Evolutionary conservation across 2,113 vertebrate genomes (phyloP).

Genomic region (Xiphophorus hellerii): DNA sequence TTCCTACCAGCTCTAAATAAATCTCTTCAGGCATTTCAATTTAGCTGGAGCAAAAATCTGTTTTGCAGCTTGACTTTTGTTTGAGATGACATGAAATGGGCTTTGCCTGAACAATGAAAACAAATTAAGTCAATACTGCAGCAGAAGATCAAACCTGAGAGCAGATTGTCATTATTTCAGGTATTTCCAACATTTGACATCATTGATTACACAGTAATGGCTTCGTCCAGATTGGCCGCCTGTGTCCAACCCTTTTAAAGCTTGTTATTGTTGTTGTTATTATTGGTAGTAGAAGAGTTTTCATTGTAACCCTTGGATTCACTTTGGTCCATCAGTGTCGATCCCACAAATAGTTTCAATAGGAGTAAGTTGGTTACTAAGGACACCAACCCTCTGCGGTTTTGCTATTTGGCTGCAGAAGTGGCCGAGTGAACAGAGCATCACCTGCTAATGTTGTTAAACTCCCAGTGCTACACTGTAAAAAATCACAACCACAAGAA

Average conservation of each 20-base stretch:
- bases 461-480: no score
- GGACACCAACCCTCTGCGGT: no score
- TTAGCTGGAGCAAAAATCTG: neutral
- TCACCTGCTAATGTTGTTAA: no score
- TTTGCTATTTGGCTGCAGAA: no score
- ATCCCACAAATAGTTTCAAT: no score
- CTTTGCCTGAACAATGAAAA: no score
- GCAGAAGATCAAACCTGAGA: neutral
- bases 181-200: neutral
- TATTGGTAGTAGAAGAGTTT: neutral
- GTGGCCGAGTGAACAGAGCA: no score
- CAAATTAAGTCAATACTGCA: neutral
- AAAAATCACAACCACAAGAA: no score
- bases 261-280: neutral
- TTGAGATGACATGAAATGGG: neutral
- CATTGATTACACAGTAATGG: neutral
- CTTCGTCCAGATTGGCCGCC: neutral
- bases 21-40: neutral
- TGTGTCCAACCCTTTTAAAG: slow-evolving; percentile 25
- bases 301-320: neutral
- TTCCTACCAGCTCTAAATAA: neutral
- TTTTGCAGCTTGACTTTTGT: neutral
- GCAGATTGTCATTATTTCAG: no score
- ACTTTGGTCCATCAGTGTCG: neutral
- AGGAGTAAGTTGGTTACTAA: no score